Evolutionary conservation across 2,797 vertebrate genomes (phyloP), one percentile per base, ranked within the genome.

Genomic region (Sarcoramphus papa): DNA sequence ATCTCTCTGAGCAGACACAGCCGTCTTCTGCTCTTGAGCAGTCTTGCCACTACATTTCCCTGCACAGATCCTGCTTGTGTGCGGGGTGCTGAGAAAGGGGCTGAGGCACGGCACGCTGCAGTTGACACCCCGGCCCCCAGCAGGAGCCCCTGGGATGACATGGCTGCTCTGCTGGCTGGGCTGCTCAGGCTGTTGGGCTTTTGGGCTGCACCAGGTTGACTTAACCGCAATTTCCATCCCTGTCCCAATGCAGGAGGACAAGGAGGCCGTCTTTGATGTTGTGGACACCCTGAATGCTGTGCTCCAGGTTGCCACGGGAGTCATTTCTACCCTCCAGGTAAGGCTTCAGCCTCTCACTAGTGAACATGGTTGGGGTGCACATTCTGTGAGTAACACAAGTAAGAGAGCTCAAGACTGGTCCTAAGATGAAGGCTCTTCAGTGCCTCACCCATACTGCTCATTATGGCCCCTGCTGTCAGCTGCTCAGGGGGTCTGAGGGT

Each of bases 221-320:
- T 69, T 47, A 68, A 37, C 12, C 40, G 65, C 35, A 41, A 18
- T 43, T 63, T 59, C 43, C 76, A 75, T 40, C 5, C 0, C 10
- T 76, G 10, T 30, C 54, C n/a, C 35, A 9, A 31, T 2, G 7
- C 95, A 99, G 99, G 99, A 99, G 94, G 99, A 99, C 97, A 99
- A 99, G 92, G 99, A 99, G 95, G 99, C 99, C 1, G 99, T 99
- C 98, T 99, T 99, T 96, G 99, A 99, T 97, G 99, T 98, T 18
- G 98, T 98, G 6, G 99, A 99, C 89, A 99, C 99, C 14, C 92
- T 99, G 95, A 98, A 98, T 23, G 98, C 98, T 7, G 99, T 99
- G 93, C 99, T 99, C 53, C 99, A 99, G 95, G 99, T 99, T 93
- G 97, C 99, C 59, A 98, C 98, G 3, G 99, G 99, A 12, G 98